Conservation (phyloP, 2,113 vertebrate species). For the Chaetura pelagica region DNA sequence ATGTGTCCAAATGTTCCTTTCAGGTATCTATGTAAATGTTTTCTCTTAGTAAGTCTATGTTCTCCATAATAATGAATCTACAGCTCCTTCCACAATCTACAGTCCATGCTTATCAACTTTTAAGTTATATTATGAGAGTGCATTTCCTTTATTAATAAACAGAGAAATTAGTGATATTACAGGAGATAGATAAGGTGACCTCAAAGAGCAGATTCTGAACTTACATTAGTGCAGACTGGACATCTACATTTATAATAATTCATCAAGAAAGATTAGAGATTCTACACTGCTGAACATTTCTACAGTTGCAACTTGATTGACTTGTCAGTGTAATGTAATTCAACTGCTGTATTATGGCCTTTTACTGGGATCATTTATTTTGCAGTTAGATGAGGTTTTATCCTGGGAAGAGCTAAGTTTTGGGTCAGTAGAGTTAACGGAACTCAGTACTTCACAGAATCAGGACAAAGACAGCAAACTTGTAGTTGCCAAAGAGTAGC, state of each 20-base stretch:
- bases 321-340: not conserved
- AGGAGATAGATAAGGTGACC: not conserved
- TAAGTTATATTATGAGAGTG: not conserved
- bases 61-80: not conserved
- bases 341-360: rapidly evolving
- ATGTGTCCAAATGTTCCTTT: conserved; percentile 10
- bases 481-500: not conserved
- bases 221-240: not conserved
- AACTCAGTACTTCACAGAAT: not conserved
- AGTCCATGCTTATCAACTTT: not conserved
- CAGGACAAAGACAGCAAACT: not conserved
- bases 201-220: not conserved
- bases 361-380: not conserved
- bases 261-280: not conserved
- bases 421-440: not conserved
- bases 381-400: not conserved
- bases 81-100: not conserved
- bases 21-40: not conserved
- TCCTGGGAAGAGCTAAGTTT: not conserved
- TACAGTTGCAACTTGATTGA: not conserved
- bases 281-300: not conserved
- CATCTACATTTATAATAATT: not conserved
- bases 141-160: not conserved
- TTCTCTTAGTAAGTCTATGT: not conserved
- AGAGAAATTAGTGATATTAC: not conserved